A percentile compares a stretch with the other conserved stretches of the same genome.
Conservation (phyloP, 2,113 vertebrate genomes). For the human (Homo sapiens) region DNA sequence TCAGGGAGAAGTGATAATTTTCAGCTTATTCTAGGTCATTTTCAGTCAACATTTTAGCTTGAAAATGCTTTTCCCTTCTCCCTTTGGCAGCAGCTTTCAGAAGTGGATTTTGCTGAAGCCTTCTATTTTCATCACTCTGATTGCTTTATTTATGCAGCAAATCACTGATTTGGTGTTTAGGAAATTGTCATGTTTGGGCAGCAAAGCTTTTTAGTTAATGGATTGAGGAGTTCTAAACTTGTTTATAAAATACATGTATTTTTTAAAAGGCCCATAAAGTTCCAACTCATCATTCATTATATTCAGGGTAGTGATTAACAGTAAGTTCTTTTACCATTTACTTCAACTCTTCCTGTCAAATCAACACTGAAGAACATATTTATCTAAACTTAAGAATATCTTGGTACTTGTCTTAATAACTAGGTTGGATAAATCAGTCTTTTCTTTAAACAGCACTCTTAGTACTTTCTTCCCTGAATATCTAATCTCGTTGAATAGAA, state of each 20-base stretch:
- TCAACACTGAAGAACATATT: neutral
- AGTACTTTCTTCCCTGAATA: neutral
- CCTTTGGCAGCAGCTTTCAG: conserved; percentile 28
- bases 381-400: neutral
- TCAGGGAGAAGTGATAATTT: conserved; percentile 64
- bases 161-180: conserved; percentile 39
- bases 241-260: neutral
- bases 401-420: neutral
- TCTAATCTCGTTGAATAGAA: neutral
- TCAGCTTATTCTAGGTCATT: conserved; percentile 46
- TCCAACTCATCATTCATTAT: neutral
- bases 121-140: conserved; percentile 24
- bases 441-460: neutral
- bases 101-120: conserved; percentile 25
- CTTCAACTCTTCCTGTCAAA: neutral
- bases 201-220: conserved; percentile 52
- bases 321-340: neutral
- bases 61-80: conserved; percentile 43
- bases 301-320: neutral
- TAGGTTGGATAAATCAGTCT: neutral
- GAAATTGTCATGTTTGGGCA: conserved; percentile 57
- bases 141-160: conserved; percentile 58
- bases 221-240: conserved; percentile 35
- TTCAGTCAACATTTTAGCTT: conserved; percentile 32
- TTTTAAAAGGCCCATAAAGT: neutral